These are phyloP conservation scores for Dendrolimus pini DNA, from an alignment of 2,888 invertebrate genomes.

Conservation along the genomic window DNA sequence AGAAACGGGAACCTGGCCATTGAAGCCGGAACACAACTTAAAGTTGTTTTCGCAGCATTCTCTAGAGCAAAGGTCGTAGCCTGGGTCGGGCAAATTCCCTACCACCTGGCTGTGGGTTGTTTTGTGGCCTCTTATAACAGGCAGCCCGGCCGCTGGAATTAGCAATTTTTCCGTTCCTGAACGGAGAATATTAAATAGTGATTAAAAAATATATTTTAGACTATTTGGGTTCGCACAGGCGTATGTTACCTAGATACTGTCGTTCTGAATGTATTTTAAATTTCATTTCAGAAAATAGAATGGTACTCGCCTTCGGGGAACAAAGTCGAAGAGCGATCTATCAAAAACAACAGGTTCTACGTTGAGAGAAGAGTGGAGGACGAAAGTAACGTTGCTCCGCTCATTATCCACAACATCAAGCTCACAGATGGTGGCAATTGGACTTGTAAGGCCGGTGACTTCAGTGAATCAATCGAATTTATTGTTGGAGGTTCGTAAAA, in stretches of 20 bases:
- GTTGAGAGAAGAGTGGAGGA: conserved; percentile 38
- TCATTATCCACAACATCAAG: conserved; percentile 48
- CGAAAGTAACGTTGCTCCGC: conserved; percentile 26
- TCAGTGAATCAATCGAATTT: conserved; percentile 44
- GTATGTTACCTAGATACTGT: neutral
- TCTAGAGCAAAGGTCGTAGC: no score
- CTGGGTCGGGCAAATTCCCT: no score
- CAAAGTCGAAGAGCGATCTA: conserved; percentile 35
- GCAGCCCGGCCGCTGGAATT: no score
- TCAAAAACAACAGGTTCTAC: conserved; percentile 42
- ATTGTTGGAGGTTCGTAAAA: conserved; percentile 50
- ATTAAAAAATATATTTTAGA: no score
- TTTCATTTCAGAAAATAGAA: conserved; percentile 44
- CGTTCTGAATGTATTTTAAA: conserved; percentile 4
- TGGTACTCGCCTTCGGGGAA: conserved; percentile 47
- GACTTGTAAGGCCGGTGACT: conserved; percentile 58
- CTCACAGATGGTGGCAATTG: conserved; percentile 55
- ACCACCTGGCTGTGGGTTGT: no score
- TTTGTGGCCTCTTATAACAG: no score
- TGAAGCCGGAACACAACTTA: no score
- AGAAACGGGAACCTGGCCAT: no score
- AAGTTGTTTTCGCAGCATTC: no score
- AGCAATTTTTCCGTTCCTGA: no score
- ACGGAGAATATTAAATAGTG: no score
- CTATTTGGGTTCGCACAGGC: no score